Conservation (phyloP, 2,888 invertebrate species). For the Cephus pygmeus region DNA sequence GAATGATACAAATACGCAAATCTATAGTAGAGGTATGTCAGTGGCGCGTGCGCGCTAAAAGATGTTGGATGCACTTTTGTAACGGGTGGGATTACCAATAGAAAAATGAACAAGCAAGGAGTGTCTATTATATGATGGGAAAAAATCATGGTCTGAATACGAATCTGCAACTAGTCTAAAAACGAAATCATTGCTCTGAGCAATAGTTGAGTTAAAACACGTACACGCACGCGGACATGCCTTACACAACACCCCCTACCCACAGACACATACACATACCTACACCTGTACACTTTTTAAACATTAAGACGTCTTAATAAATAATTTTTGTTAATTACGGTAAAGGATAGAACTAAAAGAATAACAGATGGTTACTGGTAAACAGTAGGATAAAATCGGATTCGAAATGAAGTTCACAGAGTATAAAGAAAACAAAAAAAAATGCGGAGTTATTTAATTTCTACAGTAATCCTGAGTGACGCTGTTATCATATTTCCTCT, state of each 20-base stretch:
- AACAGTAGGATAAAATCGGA: background rate
- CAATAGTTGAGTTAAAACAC: background rate
- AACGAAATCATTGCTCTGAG: background rate
- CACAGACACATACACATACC: background rate
- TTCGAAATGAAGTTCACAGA: background rate
- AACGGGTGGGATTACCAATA: background rate
- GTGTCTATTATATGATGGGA: background rate
- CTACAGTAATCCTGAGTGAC: background rate
- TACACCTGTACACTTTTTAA: background rate
- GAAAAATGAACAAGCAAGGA: background rate
- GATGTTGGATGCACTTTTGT: background rate
- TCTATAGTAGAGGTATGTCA: background rate
- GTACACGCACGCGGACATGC: background rate
- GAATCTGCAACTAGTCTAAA: background rate
- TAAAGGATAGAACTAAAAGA: background rate
- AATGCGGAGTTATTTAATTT: background rate
- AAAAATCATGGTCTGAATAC: background rate
- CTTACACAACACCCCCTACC: background rate
- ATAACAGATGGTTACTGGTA: background rate
- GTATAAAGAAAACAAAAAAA: background rate
- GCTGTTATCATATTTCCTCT: background rate
- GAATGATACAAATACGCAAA: background rate
- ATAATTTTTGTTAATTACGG: background rate
- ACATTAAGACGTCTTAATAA: background rate
- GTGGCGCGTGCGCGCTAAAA: background rate